Evolutionary conservation across 2,797 vertebrate species (phyloP).

Genomic region (Galaxias olidus): DNA sequence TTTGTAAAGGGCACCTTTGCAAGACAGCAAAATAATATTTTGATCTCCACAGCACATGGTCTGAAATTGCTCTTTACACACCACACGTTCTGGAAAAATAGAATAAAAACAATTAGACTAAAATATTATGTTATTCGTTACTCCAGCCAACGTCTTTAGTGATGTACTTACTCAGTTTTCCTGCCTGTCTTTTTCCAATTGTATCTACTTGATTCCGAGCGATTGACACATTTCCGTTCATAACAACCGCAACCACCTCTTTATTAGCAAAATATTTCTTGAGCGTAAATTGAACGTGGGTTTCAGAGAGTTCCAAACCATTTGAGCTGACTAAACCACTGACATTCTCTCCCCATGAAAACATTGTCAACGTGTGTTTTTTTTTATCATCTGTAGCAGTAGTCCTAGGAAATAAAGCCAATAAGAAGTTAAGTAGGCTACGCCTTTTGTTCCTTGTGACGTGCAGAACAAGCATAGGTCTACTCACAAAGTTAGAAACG

Average conservation of each 20-base stretch:
- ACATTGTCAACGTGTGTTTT: conserved; percentile 1
- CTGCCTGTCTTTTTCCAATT: not conserved
- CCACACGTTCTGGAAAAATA: conserved; percentile 34
- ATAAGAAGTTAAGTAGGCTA: too few relatives aligned
- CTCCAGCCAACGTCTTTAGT: not conserved
- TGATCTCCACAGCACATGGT: conserved; percentile 56
- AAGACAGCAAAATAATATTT: conserved; percentile 50
- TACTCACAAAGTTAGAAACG: conserved; percentile 1
- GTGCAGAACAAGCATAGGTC: not conserved
- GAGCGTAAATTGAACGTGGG: not conserved
- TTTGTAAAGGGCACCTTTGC: conserved; percentile 13
- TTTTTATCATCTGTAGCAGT: too few relatives aligned
- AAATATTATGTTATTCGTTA: not conserved
- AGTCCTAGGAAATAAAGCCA: too few relatives aligned
- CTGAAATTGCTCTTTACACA: conserved; percentile 25
- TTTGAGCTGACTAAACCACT: conserved; percentile 6
- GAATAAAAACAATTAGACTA: not conserved
- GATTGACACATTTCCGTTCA: conserved; percentile 2
- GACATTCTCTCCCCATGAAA: conserved; percentile 32
- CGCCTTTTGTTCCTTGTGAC: not conserved
- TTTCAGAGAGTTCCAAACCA: not conserved
- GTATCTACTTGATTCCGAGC: not conserved
- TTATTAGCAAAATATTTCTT: conserved; percentile 8
- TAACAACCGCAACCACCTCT: conserved; percentile 7
- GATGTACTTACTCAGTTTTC: conserved; percentile 13